A percentile compares a stretch with the other conserved stretches of the same genome.
phyloP scores from a whole-genome alignment of 2,113 vertebrate genomes.

The Muntiacus muntjak region DNA sequence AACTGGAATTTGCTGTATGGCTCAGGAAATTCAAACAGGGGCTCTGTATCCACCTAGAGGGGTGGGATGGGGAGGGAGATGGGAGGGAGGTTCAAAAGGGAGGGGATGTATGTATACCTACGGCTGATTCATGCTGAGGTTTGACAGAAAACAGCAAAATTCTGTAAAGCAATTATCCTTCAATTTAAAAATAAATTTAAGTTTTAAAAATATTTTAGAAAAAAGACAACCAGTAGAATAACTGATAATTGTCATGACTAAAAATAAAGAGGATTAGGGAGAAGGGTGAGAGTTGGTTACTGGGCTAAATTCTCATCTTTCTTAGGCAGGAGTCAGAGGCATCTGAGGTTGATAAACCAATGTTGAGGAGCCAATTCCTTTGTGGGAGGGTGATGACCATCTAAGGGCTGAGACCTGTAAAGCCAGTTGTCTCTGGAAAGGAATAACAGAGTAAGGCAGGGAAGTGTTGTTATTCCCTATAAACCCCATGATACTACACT shows the following conservation, averaged over 20 bases:
- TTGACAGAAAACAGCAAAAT: neutral
- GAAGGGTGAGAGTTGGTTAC: neutral
- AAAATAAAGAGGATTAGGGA: neutral
- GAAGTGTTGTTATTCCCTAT: neutral
- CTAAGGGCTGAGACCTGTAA: neutral
- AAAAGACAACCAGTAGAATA: neutral
- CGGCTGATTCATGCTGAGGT: neutral
- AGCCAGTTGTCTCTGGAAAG: neutral
- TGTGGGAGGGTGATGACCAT: neutral
- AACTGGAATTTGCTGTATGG: neutral
- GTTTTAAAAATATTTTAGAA: neutral
- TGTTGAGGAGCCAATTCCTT: neutral
- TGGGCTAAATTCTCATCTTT: neutral
- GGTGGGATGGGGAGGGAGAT: neutral
- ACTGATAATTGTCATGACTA: neutral
- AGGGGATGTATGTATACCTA: neutral
- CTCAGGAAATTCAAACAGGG: neutral
- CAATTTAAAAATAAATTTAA: neutral
- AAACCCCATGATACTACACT: neutral
- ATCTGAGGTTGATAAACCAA: neutral
- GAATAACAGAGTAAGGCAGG: neutral
- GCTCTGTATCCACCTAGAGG: neutral
- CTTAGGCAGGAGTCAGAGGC: neutral
- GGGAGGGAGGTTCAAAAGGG: neutral
- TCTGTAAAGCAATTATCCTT: neutral